These are phyloP conservation scores for Diploscapter pachys DNA, from an alignment of 1,140 invertebrate species.

Conservation along the genomic window DNA sequence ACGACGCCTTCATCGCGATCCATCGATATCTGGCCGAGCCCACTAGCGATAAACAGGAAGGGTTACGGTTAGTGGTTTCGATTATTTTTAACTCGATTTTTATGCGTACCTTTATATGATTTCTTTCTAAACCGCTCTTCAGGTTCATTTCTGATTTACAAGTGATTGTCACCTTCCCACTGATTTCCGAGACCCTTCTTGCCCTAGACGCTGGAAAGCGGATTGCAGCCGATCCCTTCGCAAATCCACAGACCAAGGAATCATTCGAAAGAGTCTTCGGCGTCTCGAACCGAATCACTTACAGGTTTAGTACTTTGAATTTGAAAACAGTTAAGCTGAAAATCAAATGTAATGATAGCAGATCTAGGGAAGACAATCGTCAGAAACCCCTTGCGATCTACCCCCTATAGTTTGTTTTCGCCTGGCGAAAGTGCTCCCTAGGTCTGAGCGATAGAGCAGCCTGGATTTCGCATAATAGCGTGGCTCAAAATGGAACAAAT, in stretches of 20 bases:
- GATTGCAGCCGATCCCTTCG: constrained; percentile 26
- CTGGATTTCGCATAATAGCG: too few species aligned
- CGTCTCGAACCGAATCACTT: constrained; percentile 33
- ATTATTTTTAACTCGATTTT: not conserved
- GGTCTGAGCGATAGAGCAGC: too few species aligned
- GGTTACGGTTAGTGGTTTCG: constrained; percentile 11
- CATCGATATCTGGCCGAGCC: constrained; percentile 42
- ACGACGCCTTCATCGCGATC: constrained; percentile 48
- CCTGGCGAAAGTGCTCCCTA: too few species aligned
- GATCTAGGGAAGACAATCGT: too few species aligned
- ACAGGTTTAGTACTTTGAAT: not conserved
- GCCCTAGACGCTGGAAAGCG: constrained; percentile 13
- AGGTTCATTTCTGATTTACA: constrained; percentile 24
- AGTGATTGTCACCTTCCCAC: constrained; percentile 16
- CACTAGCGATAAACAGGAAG: constrained; percentile 15
- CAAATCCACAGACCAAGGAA: constrained; percentile 2
- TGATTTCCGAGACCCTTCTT: constrained; percentile 13
- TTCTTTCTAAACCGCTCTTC: constrained; percentile 1
- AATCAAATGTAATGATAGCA: too few species aligned
- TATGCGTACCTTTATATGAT: constrained; percentile 2
- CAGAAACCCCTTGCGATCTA: too few species aligned
- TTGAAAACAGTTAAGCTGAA: too few species aligned
- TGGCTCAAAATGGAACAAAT: too few species aligned
- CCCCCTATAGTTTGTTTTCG: too few species aligned
- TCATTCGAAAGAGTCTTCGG: constrained; percentile 39